Evolutionary conservation across 2,888 invertebrate species (phyloP), one percentile per base, ranked within the genome.

Genomic region (Pristionchus mayeri): DNA sequence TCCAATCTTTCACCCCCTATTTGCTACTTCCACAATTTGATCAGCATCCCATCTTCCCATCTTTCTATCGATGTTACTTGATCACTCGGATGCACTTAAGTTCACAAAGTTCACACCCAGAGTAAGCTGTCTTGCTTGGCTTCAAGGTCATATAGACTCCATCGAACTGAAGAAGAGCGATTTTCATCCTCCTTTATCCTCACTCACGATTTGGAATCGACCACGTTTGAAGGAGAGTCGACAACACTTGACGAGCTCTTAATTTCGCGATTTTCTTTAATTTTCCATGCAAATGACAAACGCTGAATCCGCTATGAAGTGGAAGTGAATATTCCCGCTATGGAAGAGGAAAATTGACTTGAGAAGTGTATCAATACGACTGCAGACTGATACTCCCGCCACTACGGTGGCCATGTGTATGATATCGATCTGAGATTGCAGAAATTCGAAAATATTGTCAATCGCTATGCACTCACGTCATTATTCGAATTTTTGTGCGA

Each of bases 361-460:
- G 67, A 67, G 34, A n/a, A 67, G 67, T 37, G 67, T 67, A 21
- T 67, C 67, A n/a, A 67, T 67, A 4, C 67, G 67, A 67, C n/a
- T 40, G 37, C 67, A 67, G 21, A 67, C 30, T 37, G 37, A 34
- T 4, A 67, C 67, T 9, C 67, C 67, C 16, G 30, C 34, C 18
- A 67, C 67, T 37, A 67, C 67, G 34, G 67, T 67, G 3, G 67
- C 37, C 67, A 67, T 67, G 40, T 67, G 67, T 34, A 67, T 67
- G 37, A 67, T 67, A 21, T 34, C 37, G 21, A 37, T 21, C 67
- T 67, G 34, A 21, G 27, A 44, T n/a, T n/a, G n/a, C n/a, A n/a
- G n/a, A n/a, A n/a, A n/a, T n/a, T n/a, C n/a, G n/a, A n/a, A n/a
- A n/a, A n/a, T n/a, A n/a, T n/a, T n/a, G n/a, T n/a, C n/a, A n/a